Evolutionary conservation across 2,888 invertebrate species (phyloP).

Genomic region (Zele albiditarsus): DNA sequence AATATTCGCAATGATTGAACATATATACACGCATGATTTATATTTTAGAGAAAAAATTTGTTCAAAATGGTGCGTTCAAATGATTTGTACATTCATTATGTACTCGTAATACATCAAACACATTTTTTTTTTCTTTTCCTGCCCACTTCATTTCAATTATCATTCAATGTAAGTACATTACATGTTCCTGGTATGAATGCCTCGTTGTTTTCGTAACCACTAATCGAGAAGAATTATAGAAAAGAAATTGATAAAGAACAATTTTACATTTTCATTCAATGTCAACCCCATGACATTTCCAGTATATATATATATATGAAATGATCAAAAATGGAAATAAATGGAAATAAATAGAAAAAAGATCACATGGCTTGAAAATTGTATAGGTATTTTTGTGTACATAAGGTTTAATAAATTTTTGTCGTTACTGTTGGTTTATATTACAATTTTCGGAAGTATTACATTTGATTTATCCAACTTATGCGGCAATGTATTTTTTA

Average conservation of each 20-base stretch:
- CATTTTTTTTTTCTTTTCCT: constrained; percentile 18
- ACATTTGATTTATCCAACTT: constrained; percentile 15
- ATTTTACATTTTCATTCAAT: constrained; percentile 18
- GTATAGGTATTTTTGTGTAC: background rate
- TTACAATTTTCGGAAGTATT: constrained; percentile 28
- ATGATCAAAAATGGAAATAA: background rate
- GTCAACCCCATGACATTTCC: background rate
- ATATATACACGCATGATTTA: background rate
- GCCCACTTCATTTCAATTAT: too few species aligned
- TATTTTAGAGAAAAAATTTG: background rate
- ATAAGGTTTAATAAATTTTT: constrained; percentile 14
- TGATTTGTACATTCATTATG: constrained; percentile 8
- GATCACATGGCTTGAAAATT: background rate
- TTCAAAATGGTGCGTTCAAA: background rate
- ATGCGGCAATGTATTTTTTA: constrained; percentile 5
- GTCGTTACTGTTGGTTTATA: constrained; percentile 27
- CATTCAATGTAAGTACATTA: constrained; percentile 40
- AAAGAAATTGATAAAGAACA: constrained; percentile 14
- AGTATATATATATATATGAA: background rate
- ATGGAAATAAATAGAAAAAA: too few species aligned
- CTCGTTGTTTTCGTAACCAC: constrained; percentile 39
- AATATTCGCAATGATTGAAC: background rate
- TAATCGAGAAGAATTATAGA: constrained; percentile 24
- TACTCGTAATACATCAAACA: constrained; percentile 46
- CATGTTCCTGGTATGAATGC: constrained; percentile 42